Base-by-base conservation (phyloP, 2,797 vertebrate genomes). In the Aulostomus chinensis region DNA sequence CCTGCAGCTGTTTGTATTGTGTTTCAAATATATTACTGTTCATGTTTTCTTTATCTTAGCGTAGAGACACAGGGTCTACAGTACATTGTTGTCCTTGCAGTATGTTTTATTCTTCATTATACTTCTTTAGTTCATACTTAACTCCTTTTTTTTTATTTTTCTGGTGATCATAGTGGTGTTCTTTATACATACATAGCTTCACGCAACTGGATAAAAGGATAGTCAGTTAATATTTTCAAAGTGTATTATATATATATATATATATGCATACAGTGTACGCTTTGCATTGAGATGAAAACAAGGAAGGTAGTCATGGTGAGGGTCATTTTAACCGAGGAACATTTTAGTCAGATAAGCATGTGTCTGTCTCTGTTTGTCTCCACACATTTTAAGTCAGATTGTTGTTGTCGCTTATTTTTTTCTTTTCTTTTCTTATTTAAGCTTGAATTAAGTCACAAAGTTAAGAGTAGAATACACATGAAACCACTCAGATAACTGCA, bases 61-160 rank as follows among this genome's bases (percentile, higher is more conserved):
- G 73, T 91, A 90, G 84, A 89, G 82, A 84, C 84, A 82, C 70
- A 81, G 79, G 65, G 77, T 89, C 83, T 87, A 81, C 78, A 86
- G 77, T 82, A 76, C 80, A 73, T 84, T 60, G 73, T 80, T 75
- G 76, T 86, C 73, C 73, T 83, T 85, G 81, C 84, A 63, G 83
- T 87, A 82, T 68, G 75, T 89, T 86, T 63, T 63, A 85, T 78
- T 78, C 81, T 84, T 84, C 68, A 39, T 75, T 76, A 69, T 72
- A 56, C 60, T 80, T 72, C 64, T 84, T 81, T 76, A 56, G 69
- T 84, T 80, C 66, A 43, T 57, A 68, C 68, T 72, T 83, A 68
- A 56, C 84, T 69, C 59, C 78, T 57, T 73, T 71, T 67, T 68
- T 31, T 32, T 39, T 20, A 17, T 12, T 48, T 60, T 58, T 47